Evolutionary conservation across 2,888 invertebrate species (phyloP).

Genomic region (Amiota communis): DNA sequence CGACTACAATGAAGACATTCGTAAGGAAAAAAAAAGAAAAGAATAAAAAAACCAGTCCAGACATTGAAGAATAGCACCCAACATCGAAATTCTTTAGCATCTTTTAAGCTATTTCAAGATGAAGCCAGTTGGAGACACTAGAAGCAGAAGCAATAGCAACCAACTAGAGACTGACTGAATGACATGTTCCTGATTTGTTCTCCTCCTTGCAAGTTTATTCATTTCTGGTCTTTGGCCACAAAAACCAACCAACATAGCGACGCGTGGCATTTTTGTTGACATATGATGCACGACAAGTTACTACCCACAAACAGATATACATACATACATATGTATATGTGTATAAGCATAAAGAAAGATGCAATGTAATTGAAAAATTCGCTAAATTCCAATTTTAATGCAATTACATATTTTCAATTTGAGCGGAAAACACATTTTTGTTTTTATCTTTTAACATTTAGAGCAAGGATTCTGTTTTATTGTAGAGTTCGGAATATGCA

Average conservation of each 20-base stretch:
- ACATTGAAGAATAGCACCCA: neutral
- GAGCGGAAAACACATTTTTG: neutral
- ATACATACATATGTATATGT: too few species aligned
- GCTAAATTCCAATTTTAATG: slow-evolving; percentile 53
- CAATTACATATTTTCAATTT: slow-evolving; percentile 43
- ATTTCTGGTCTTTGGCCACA: slow-evolving; percentile 26
- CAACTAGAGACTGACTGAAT: slow-evolving; percentile 18
- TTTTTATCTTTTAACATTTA: too few species aligned
- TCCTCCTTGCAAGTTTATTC: neutral
- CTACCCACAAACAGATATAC: too few species aligned
- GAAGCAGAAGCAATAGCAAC: slow-evolving; percentile 1
- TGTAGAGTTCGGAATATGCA: too few species aligned
- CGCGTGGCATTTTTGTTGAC: slow-evolving; percentile 26
- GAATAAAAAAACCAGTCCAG: neutral
- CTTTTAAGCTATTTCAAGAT: slow-evolving; percentile 15
- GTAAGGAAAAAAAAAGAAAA: neutral
- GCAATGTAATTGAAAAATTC: slow-evolving; percentile 59
- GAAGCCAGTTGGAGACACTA: neutral
- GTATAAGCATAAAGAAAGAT: slow-evolving; percentile 9
- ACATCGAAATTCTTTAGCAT: slow-evolving; percentile 25
- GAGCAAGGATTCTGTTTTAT: too few species aligned
- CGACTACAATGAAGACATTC: neutral
- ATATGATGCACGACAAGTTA: slow-evolving; percentile 38
- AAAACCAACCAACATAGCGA: slow-evolving; percentile 7
- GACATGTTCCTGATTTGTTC: neutral